These are phyloP conservation scores for Drosophila suboccidentalis DNA, from an alignment of 2,888 invertebrate species.

Conservation along the genomic window DNA sequence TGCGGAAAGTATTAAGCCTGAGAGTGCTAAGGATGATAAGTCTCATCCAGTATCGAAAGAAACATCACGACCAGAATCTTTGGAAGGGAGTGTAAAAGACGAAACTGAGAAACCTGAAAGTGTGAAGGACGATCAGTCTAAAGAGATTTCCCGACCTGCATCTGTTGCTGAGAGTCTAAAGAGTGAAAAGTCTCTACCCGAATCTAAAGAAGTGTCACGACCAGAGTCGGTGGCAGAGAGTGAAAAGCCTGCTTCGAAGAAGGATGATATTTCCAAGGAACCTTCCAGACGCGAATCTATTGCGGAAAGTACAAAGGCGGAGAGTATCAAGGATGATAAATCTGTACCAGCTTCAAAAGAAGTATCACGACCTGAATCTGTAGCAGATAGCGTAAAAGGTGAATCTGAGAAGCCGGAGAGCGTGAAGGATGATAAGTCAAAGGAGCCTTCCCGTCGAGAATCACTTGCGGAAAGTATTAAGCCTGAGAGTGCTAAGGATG, in stretches of 20 bases:
- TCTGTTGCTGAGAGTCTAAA: slow-evolving; percentile 35
- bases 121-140: slow-evolving; percentile 36
- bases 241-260: no score
- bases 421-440: not conserved
- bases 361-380: no score
- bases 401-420: no score
- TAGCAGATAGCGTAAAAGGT: no score
- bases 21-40: not conserved
- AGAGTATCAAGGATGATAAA: no score
- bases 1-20: not conserved
- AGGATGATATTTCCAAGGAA: no score
- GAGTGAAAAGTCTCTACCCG: not conserved
- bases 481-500: slow-evolving; percentile 25
- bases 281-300: no score
- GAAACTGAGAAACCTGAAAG: slow-evolving; percentile 31
- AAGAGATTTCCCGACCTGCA: slow-evolving; percentile 34
- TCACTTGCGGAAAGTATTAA: slow-evolving; percentile 42
- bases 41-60: not conserved
- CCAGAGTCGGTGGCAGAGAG: no score
- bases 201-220: no score
- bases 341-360: no score
- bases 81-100: slow-evolving; percentile 20
- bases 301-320: no score
- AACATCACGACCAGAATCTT: not conserved
- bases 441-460: slow-evolving; percentile 38